Percentiles rank a stretch among this genome's conserved stretches.
Conservation (phyloP, 2,113 vertebrate genomes). For the Oncorhynchus mykiss region DNA sequence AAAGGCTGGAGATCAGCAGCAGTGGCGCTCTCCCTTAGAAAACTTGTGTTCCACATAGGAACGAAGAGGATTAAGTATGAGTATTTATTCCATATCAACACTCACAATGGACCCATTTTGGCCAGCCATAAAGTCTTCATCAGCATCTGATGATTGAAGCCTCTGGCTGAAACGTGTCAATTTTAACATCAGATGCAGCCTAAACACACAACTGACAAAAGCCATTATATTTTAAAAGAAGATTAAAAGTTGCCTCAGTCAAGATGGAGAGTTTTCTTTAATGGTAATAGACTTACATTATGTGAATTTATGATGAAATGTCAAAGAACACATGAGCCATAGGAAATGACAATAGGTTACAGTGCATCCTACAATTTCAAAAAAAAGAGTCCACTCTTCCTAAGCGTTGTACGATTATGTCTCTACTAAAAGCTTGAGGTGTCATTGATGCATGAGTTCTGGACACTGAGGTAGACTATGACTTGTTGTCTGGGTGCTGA, state of each 20-base stretch:
- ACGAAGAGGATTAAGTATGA: too few relatives aligned
- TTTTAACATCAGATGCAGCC: background rate
- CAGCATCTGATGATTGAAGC: too few relatives aligned
- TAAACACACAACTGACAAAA: background rate
- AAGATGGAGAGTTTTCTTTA: background rate
- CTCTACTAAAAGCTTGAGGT: background rate
- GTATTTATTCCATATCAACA: too few relatives aligned
- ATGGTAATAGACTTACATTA: background rate
- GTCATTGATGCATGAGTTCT: conserved; percentile 20
- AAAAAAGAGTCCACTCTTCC: background rate
- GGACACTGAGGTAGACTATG: conserved; percentile 64
- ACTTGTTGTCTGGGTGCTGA: conserved; percentile 59
- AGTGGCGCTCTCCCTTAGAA: too few relatives aligned
- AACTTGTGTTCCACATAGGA: too few relatives aligned
- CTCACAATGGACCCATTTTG: too few relatives aligned
- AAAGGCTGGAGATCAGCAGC: too few relatives aligned
- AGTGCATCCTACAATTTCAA: background rate
- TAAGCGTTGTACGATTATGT: background rate
- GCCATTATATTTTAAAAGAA: background rate
- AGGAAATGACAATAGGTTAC: background rate
- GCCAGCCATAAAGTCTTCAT: too few relatives aligned
- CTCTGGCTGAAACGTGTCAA: too few relatives aligned
- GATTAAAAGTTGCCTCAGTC: background rate
- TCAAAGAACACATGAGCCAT: background rate
- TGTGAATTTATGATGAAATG: background rate